Percentiles rank a stretch among this genome's conserved stretches.
phyloP scores from a whole-genome alignment of 2,888 invertebrate species.

The Omphaloscelis lunosa region DNA sequence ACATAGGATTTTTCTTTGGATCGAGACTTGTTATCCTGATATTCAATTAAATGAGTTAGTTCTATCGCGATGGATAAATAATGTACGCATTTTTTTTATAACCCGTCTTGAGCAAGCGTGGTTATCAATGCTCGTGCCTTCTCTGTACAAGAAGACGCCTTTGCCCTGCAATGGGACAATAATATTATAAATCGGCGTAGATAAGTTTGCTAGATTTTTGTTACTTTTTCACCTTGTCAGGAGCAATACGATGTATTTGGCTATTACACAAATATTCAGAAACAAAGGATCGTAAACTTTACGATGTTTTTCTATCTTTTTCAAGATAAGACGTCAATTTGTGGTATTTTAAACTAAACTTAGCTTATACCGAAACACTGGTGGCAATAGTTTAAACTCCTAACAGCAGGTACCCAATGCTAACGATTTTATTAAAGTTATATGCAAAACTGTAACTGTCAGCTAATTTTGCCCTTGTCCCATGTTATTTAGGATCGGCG shows the following conservation, averaged over 20 bases:
- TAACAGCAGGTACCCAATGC: neutral
- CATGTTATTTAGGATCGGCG: too few relatives aligned
- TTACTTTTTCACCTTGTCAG: neutral
- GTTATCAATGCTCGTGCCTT: too few relatives aligned
- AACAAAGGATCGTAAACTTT: conserved; percentile 14
- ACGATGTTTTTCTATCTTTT: conserved; percentile 13
- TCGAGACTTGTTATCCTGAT: too few relatives aligned
- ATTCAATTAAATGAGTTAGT: neutral
- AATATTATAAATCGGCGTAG: neutral
- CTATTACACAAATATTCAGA: neutral
- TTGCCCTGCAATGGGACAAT: neutral
- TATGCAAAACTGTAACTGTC: neutral
- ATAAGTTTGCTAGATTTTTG: neutral
- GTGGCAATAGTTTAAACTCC: neutral
- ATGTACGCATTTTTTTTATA: neutral
- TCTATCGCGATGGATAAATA: neutral
- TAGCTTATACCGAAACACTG: neutral
- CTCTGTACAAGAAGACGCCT: neutral
- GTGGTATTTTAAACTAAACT: neutral
- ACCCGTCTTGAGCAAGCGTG: neutral
- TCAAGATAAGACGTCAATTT: neutral
- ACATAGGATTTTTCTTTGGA: too few relatives aligned
- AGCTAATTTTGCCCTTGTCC: too few relatives aligned
- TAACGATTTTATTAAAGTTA: neutral
- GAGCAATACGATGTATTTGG: neutral